Conservation (phyloP, 2,888 invertebrate species). For the Pachymerium ferrugineum region DNA sequence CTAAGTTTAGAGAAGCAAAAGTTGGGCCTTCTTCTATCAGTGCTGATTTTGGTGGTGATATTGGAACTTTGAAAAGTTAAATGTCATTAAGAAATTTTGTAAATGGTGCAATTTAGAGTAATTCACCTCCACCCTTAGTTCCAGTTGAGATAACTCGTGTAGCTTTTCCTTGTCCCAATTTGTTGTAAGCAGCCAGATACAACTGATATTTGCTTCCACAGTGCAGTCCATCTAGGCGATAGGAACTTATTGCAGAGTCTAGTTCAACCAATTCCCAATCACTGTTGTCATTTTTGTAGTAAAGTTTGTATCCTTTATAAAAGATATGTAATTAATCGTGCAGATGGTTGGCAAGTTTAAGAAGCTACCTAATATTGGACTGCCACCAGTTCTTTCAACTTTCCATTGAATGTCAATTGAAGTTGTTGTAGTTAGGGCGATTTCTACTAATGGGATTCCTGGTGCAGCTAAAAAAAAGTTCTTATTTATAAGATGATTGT, state of each 20-base stretch:
- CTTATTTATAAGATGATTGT: conserved; percentile 35
- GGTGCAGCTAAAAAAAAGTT: conserved; percentile 48
- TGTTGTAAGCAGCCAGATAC: background rate
- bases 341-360: no score
- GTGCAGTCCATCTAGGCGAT: background rate
- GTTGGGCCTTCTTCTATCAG: background rate
- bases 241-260: conserved; percentile 42
- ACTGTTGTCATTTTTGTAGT: background rate
- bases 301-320: background rate
- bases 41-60: background rate
- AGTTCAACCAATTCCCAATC: conserved; percentile 56
- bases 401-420: conserved; percentile 56
- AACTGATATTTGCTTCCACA: conserved; percentile 13
- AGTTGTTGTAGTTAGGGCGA: conserved; percentile 62
- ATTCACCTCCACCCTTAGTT: background rate
- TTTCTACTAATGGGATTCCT: conserved; percentile 60
- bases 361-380: no score
- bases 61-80: no score
- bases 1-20: background rate
- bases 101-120: no score
- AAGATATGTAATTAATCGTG: no score
- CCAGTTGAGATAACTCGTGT: background rate
- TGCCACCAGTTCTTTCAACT: conserved; percentile 24
- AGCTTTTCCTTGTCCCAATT: background rate
- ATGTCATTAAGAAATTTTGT: no score